Evolutionary conservation across 1,140 invertebrate species (phyloP), one percentile per base, ranked within the genome.

Genomic region (Steinernema khuongi): DNA sequence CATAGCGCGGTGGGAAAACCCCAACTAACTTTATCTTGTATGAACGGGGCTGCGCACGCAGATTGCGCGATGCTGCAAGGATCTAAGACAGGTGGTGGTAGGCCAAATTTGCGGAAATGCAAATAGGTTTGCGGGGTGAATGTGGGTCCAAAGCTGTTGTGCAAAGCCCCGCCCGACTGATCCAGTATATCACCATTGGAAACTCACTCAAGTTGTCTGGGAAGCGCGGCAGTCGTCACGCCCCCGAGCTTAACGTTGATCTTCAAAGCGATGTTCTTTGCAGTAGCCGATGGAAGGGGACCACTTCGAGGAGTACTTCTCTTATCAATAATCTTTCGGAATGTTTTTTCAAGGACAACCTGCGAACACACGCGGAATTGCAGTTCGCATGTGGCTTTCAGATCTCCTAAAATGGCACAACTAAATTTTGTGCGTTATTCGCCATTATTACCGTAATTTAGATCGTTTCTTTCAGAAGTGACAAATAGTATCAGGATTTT

Each of bases 381-480:
- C 50, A 60, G 22, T 4, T 60, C 50, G 50, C 50, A 60, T 60
- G 11, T 60, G 14, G 50, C 50, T 60, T 60, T 60, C 50, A 60
- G 22, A 26, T 60, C 22, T 14, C 7, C 50, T 41, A n/a, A 11
- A 41, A 41, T n/a, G n/a, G 7, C n/a, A 11, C 36, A 41, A 41
- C 36, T 41, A 41, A n/a, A 41, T n/a, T 41, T 41, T 41, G n/a
- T n/a, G n/a, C n/a, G n/a, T n/a, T n/a, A n/a, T 60, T 14, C 7
- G 22, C 14, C 14, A 26, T 7, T 14, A 14, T 14, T 14, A 60
- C 50, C 50, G 22, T 60, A 60, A 60, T 60, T 26, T 7, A n/a
- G 26, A 22, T 60, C 50, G 50, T 60, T 60, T 22, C 26, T 60
- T 22, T 60, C 50, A 4, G 14, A 4, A 26, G 11, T 22, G 4